Conservation (phyloP, 2,797 vertebrate species). For the Cichlasoma orientale region DNA sequence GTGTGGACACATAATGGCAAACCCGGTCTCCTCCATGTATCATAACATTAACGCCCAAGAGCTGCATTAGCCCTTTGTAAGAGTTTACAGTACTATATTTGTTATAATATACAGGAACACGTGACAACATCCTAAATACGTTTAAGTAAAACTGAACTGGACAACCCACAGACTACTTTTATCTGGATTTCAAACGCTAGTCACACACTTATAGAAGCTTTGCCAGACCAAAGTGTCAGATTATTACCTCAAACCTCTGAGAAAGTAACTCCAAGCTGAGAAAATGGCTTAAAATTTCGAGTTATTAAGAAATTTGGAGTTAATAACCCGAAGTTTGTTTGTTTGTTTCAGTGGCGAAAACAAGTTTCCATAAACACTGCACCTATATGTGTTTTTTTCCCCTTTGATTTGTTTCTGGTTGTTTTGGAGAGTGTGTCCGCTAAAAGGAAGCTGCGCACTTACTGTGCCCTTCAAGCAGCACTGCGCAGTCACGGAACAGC, state of each 20-base stretch:
- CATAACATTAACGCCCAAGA: not conserved
- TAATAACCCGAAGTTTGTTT: no score
- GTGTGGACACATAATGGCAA: not conserved
- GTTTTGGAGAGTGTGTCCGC: not conserved
- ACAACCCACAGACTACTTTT: not conserved
- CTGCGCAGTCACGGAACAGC: slow-evolving; percentile 6
- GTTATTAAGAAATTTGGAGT: not conserved
- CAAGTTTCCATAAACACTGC: no score
- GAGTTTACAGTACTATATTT: not conserved
- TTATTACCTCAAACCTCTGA: not conserved
- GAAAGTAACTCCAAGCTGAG: no score
- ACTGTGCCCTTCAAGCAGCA: not conserved
- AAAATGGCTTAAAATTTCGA: no score
- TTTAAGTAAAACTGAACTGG: not conserved
- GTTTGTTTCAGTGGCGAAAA: no score
- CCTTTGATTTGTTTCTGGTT: not conserved
- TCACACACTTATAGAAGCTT: accelerated
- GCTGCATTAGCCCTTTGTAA: not conserved
- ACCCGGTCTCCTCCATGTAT: not conserved
- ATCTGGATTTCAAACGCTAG: not conserved
- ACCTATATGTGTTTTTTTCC: not conserved
- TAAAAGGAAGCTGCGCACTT: not conserved
- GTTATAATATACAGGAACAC: no score
- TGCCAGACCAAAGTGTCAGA: not conserved
- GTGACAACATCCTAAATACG: not conserved